phyloP scores from a whole-genome alignment of 1,140 invertebrate genomes.

The Hylaeus volcanicus region DNA sequence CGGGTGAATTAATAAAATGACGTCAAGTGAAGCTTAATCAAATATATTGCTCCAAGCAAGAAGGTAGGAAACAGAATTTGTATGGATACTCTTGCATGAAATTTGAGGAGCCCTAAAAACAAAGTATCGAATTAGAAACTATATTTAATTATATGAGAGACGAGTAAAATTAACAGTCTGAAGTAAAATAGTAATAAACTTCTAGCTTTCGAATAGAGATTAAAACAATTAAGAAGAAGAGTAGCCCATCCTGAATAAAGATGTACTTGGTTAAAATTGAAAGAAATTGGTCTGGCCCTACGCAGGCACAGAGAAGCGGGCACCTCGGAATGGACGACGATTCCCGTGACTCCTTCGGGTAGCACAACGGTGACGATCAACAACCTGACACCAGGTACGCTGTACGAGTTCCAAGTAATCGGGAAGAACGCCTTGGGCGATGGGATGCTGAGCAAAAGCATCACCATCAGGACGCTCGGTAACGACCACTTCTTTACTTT shows the following conservation, averaged over 20 bases:
- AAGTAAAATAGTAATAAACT: no score
- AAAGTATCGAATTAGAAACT: no score
- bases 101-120: no score
- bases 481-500: slow-evolving; percentile 74
- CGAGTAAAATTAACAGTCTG: no score
- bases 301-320: slow-evolving; percentile 90
- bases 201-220: no score
- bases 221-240: background rate
- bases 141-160: no score
- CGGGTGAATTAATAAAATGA: no score
- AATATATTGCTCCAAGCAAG: no score
- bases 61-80: no score
- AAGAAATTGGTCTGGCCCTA: background rate
- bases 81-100: no score
- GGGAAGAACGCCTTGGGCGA: slow-evolving; percentile 96
- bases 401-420: slow-evolving; percentile 98
- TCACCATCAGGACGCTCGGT: slow-evolving; percentile 95
- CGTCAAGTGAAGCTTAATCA: no score
- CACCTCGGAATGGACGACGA: slow-evolving; percentile 92
- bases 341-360: slow-evolving; percentile 94
- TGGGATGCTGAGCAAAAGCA: slow-evolving; percentile 96
- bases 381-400: slow-evolving; percentile 92
- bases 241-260: background rate
- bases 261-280: background rate
- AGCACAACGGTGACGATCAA: slow-evolving; percentile 95